Evolutionary conservation across 2,797 vertebrate genomes (phyloP).

Genomic region (Vultur gryphus): DNA sequence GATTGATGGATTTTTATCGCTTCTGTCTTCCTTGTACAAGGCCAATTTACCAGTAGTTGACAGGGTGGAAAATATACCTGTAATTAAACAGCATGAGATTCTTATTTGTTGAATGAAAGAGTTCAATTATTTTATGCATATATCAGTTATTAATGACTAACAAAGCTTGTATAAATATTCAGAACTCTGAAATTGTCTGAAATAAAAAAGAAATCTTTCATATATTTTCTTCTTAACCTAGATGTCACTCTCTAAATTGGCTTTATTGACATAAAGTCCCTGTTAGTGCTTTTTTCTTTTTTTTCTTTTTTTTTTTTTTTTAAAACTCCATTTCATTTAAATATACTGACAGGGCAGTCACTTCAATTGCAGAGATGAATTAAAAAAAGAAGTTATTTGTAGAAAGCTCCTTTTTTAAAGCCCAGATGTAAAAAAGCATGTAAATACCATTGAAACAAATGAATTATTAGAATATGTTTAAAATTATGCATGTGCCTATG

Average conservation of each 20-base stretch:
- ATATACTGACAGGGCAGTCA: neutral
- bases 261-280: neutral
- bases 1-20: constrained; percentile 48
- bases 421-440: neutral
- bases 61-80: constrained; percentile 61
- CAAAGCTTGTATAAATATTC: constrained; percentile 55
- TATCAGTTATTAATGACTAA: constrained; percentile 62
- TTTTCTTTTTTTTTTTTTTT: neutral
- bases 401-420: neutral
- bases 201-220: neutral
- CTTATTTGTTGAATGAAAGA: constrained; percentile 57
- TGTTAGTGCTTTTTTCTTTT: neutral
- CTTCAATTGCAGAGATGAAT: neutral
- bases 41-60: constrained; percentile 52
- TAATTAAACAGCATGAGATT: constrained; percentile 57
- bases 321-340: neutral
- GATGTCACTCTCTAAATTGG: neutral
- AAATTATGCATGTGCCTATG: neutral
- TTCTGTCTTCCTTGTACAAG: constrained; percentile 42
- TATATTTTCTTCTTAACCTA: neutral
- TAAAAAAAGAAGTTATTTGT: neutral
- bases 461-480: neutral
- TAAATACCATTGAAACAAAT: neutral
- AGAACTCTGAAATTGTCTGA: neutral
- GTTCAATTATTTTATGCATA: constrained; percentile 61